phyloP scores from a whole-genome alignment of 2,797 vertebrate species.

The Micropoecilia bifurca region DNA sequence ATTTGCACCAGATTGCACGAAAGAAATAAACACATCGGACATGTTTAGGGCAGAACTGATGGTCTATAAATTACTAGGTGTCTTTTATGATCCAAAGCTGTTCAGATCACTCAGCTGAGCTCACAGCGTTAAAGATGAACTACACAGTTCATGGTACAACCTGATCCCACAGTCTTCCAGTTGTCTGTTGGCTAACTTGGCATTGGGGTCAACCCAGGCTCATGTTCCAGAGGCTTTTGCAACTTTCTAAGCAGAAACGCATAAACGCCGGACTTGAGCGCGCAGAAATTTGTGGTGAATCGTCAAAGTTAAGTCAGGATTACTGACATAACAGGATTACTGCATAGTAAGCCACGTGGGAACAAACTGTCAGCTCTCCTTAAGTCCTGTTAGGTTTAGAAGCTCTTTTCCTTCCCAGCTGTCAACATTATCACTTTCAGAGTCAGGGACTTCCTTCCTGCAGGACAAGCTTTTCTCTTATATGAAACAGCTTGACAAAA shows the following conservation, averaged over 20 bases:
- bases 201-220: neutral
- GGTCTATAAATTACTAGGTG: neutral
- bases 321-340: constrained; percentile 3
- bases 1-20: neutral
- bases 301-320: neutral
- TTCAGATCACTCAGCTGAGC: neutral
- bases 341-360: neutral
- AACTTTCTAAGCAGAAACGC: neutral
- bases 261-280: neutral
- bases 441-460: neutral
- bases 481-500: neutral
- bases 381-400: neutral
- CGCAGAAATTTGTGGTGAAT: neutral
- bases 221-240: neutral
- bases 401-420: neutral
- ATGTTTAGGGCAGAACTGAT: neutral
- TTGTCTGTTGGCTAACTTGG: neutral
- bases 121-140: neutral
- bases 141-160: neutral
- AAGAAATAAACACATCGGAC: neutral
- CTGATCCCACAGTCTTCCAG: neutral
- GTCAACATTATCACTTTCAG: neutral
- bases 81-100: neutral
- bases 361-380: constrained; percentile 1
- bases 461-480: neutral